phyloP scores from a whole-genome alignment of 2,888 invertebrate genomes.

The Meiosimyza decipiens region DNA sequence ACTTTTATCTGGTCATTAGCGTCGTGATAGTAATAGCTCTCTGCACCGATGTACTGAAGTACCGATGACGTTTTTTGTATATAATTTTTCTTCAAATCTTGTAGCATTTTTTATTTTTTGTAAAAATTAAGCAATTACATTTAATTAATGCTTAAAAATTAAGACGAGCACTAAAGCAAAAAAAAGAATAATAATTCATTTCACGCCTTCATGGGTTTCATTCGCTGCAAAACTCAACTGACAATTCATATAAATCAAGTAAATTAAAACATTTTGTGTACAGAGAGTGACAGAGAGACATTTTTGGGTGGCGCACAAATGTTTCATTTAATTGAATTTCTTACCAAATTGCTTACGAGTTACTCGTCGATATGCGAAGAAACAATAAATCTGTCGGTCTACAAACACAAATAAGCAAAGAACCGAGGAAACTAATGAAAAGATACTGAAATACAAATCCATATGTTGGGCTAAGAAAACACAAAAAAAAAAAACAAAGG shows the following conservation, averaged over 20 bases:
- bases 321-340: constrained; percentile 10
- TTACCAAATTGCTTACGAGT: not conserved
- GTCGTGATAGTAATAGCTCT: no score
- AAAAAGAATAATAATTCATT: constrained; percentile 26
- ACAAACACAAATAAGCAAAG: not conserved
- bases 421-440: constrained; percentile 9
- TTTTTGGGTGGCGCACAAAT: not conserved
- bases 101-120: not conserved
- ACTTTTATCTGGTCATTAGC: no score
- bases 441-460: not conserved
- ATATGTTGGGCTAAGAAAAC: not conserved
- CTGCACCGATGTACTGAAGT: no score
- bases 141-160: constrained; percentile 51
- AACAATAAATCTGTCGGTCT: constrained; percentile 10
- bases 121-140: constrained; percentile 56
- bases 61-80: not conserved
- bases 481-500: not conserved
- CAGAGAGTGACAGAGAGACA: no score
- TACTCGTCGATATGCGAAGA: not conserved
- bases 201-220: constrained; percentile 27
- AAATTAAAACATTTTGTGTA: no score
- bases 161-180: constrained; percentile 27
- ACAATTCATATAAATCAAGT: not conserved
- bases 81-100: constrained; percentile 22
- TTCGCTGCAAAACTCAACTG: not conserved